Conservation (phyloP, 2,113 vertebrate genomes). For the Prochilodus magdalenae region DNA sequence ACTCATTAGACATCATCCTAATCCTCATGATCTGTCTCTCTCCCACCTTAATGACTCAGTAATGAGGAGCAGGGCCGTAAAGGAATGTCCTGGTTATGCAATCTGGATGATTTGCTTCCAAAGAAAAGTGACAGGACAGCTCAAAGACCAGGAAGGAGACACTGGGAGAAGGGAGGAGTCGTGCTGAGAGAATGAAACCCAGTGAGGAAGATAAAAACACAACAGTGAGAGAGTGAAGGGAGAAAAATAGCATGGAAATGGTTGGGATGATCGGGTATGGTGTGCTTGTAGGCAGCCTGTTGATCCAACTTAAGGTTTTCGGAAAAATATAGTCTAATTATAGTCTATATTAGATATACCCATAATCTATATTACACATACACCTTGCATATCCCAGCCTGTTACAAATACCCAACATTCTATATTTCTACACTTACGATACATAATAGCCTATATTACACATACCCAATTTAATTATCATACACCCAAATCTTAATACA, state of each 20-base stretch:
- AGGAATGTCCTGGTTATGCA: constrained; percentile 73
- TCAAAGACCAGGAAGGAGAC: constrained; percentile 53
- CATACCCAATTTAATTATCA: too few species aligned
- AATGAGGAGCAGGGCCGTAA: constrained; percentile 66
- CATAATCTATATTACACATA: too few species aligned
- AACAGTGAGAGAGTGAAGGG: background rate
- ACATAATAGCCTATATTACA: too few species aligned
- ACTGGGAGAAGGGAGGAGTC: constrained; percentile 46
- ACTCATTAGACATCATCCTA: constrained; percentile 23
- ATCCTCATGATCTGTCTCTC: constrained; percentile 21
- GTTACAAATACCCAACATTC: too few species aligned
- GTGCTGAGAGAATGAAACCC: background rate
- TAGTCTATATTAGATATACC: too few species aligned
- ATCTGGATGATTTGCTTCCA: constrained; percentile 56
- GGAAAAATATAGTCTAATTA: too few species aligned
- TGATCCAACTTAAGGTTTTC: too few species aligned
- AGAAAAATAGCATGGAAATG: constrained; percentile 21
- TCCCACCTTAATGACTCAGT: constrained; percentile 45
- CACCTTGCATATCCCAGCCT: too few species aligned
- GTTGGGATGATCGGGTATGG: too few species aligned
- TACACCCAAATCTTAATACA: too few species aligned
- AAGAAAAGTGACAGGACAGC: constrained; percentile 48
- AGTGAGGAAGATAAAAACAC: background rate
- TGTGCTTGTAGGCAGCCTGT: too few species aligned
- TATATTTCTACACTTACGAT: too few species aligned